Evolutionary conservation across 2,797 vertebrate genomes (phyloP), one percentile per base, ranked within the genome.

Genomic region (Sorex maritimensis): DNA sequence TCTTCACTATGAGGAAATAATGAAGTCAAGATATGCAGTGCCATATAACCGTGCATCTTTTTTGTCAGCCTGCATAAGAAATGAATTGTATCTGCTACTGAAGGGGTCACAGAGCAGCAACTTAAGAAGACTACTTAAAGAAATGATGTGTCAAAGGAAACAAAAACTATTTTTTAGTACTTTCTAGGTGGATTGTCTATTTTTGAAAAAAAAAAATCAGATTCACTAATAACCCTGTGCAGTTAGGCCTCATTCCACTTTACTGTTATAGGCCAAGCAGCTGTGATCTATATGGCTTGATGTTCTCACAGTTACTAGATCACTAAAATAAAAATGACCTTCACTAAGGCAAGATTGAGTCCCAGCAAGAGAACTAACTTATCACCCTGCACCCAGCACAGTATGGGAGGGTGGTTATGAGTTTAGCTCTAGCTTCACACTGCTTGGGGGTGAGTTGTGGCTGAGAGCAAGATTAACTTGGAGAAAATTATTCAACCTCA

Each of bases 1-100:
- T 98, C 98, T 98, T 97, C 97, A 97, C 98, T 98, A 98, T 97
- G 96, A 98, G 98, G 98, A 98, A 98, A 98, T 99, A 99, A 99
- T 99, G 99, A 99, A 99, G 98, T 98, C 98, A 98, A 98, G 98
- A 99, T 99, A 99, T 99, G 99, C 99, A 98, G 98, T 98, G 98
- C 98, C 99, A 99, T 99, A 99, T 98, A 99, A 61, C 98, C 92
- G 97, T 98, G 98, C 98, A 98, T 98, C 98, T 98, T 98, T 98
- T 98, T 98, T 99, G 98, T 99, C 99, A 99, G 98, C 98, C 98
- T 99, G 99, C 98, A 99, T 99, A 98, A 98, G 98, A 99, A 99
- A 99, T 99, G 98, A 99, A 99, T 98, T 98, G 98, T 98, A 98
- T 98, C 98, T 98, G 98, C 98, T 98, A 98, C 98, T 96, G 98